Evolutionary conservation across 2,113 vertebrate genomes (phyloP).

Genomic region (Merops nubicus): DNA sequence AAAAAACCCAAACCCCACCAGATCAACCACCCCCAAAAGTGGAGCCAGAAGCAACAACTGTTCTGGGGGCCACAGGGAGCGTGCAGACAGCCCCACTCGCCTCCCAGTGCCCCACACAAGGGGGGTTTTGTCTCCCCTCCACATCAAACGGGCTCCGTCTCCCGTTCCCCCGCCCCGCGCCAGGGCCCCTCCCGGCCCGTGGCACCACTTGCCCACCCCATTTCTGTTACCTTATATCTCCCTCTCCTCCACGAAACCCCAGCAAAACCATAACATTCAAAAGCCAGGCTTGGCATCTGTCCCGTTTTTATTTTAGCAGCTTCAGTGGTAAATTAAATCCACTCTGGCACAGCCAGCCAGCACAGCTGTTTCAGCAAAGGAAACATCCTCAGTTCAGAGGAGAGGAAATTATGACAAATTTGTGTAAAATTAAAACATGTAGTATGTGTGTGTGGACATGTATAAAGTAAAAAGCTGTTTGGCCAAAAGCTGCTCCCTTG

Average conservation of each 20-base stretch:
- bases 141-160: not conserved
- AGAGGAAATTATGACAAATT: conserved; percentile 48
- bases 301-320: conserved; percentile 40
- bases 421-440: conserved; percentile 36
- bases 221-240: conserved; percentile 17
- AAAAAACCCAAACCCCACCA: not conserved
- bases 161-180: not conserved
- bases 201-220: not conserved
- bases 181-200: not conserved
- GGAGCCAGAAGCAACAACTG: conserved; percentile 54
- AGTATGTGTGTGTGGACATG: not conserved
- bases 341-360: conserved; percentile 12
- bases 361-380: conserved; percentile 69
- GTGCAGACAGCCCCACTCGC: not conserved
- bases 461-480: not conserved
- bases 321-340: conserved; percentile 59
- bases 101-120: not conserved
- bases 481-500: not conserved
- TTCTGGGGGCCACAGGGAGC: not conserved
- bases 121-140: conserved; percentile 14
- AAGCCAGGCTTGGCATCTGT: conserved; percentile 38
- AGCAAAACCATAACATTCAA: conserved; percentile 43
- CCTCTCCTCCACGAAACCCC: not conserved
- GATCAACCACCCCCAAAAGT: not conserved
- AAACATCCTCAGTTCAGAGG: conserved; percentile 31